Evolutionary conservation across 2,797 vertebrate genomes (phyloP).

Genomic region (Paramormyrops hopkinsi): DNA sequence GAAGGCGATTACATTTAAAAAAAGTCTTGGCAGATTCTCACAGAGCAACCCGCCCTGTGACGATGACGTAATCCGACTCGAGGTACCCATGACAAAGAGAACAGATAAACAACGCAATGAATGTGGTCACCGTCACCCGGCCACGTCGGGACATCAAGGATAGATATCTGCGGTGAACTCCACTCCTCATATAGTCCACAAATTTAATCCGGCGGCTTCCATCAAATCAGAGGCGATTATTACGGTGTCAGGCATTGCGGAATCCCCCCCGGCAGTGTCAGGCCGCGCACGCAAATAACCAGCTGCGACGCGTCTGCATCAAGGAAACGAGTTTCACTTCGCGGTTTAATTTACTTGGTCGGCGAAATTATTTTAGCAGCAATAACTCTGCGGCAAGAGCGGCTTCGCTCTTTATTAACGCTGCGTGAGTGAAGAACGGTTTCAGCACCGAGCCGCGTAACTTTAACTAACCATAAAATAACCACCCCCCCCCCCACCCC

Average conservation of each 20-base stretch:
- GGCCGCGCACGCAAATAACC: neutral
- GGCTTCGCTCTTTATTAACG: neutral
- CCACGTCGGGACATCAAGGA: neutral
- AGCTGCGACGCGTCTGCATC: neutral
- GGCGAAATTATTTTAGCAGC: neutral
- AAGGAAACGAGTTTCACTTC: neutral
- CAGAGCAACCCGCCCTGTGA: neutral
- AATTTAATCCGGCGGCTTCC: neutral
- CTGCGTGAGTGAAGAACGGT: neutral
- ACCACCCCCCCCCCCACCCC: neutral
- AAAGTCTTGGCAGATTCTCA: neutral
- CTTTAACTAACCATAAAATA: conserved; percentile 1
- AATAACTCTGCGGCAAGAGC: neutral
- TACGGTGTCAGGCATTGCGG: neutral
- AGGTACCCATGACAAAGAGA: neutral
- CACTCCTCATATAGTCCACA: neutral
- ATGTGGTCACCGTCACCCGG: neutral
- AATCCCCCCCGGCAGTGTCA: neutral
- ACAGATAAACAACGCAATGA: neutral
- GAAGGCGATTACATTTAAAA: neutral
- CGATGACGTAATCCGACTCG: neutral
- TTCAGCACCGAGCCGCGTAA: neutral
- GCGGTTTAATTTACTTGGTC: neutral
- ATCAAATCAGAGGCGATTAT: neutral
- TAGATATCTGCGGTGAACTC: neutral